phyloP scores from a whole-genome alignment of 2,888 invertebrate genomes.

The Drosophila incognita region DNA sequence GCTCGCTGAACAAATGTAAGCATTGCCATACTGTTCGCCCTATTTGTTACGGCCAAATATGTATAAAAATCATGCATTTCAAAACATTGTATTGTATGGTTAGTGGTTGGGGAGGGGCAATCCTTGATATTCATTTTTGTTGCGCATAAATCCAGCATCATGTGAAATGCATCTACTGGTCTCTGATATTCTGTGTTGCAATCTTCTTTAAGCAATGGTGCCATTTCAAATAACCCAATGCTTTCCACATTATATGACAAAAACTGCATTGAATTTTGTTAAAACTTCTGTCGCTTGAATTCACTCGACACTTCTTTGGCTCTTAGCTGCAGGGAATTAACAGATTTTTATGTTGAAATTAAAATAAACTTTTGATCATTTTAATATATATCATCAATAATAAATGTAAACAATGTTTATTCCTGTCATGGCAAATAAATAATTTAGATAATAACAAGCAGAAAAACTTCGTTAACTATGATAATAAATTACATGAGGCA shows the following conservation, averaged over 20 bases:
- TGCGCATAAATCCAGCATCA: constrained; percentile 11
- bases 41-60: constrained; percentile 26
- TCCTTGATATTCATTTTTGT: constrained; percentile 1
- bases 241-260: not conserved
- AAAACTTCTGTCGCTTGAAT: not conserved
- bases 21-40: constrained; percentile 23
- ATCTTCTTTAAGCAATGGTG: constrained; percentile 2
- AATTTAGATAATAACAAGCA: not conserved
- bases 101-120: not conserved
- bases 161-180: not conserved
- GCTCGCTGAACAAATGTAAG: constrained; percentile 40
- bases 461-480: not conserved
- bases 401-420: not conserved
- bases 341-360: not conserved
- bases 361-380: not conserved
- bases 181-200: not conserved
- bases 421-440: not conserved
- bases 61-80: constrained; percentile 52
- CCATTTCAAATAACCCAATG: not conserved
- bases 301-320: not conserved
- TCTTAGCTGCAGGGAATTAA: not conserved
- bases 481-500: not conserved
- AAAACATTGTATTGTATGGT: constrained; percentile 31
- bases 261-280: too few species aligned
- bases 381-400: too few species aligned